A percentile compares a stretch with the other conserved stretches of the same genome.
Evolutionary conservation across 2,888 invertebrate genomes (phyloP).

Genomic region (Protonemura montana): DNA sequence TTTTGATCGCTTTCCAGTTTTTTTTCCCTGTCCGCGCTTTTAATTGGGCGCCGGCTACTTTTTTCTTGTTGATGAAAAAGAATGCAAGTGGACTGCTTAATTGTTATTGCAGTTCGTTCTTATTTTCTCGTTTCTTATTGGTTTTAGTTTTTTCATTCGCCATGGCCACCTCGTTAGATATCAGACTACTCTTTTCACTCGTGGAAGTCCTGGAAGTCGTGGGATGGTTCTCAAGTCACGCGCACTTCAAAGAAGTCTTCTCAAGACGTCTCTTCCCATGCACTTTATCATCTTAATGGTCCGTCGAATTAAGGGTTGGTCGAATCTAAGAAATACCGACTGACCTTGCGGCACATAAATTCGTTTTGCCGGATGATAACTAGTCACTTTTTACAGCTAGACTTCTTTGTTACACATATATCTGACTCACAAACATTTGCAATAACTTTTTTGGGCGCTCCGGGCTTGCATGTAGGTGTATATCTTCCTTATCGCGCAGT

Average conservation of each 20-base stretch:
- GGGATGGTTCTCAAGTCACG: neutral
- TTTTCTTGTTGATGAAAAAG: neutral
- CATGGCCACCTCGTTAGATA: neutral
- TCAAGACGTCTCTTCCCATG: neutral
- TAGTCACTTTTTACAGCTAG: no score
- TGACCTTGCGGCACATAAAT: no score
- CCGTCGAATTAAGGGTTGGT: neutral
- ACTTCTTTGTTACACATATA: no score
- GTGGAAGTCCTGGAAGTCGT: neutral
- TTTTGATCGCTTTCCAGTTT: neutral
- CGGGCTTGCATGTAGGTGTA: no score
- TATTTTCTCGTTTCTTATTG: neutral
- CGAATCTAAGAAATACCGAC: neutral
- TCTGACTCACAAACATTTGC: no score
- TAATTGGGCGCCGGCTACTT: neutral
- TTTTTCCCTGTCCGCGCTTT: neutral
- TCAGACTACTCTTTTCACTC: neutral
- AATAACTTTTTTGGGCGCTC: no score
- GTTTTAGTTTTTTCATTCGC: neutral
- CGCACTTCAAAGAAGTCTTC: neutral
- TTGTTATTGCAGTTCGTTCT: neutral
- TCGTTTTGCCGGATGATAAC: no score
- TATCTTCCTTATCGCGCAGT: no score
- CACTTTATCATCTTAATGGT: neutral
- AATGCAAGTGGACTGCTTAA: neutral